Conservation (phyloP, 2,888 invertebrate species). For the Agrotis exclamationis region DNA sequence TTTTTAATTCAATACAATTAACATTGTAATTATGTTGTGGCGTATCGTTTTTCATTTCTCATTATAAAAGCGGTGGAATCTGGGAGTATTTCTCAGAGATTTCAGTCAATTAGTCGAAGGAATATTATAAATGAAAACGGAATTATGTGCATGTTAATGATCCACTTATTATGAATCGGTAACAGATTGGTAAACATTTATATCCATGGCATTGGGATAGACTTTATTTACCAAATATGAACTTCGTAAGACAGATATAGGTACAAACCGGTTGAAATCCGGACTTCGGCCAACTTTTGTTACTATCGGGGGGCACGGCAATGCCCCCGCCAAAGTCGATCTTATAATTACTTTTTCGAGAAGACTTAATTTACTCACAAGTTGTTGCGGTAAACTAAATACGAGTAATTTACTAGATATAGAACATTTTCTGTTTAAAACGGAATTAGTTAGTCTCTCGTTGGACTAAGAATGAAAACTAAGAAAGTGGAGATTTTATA, state of each 20-base stretch:
- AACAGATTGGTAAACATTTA: too few species aligned
- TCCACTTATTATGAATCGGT: too few species aligned
- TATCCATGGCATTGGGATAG: too few species aligned
- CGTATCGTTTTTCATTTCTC: slow-evolving; percentile 10
- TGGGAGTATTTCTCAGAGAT: not conserved
- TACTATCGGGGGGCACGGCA: too few species aligned
- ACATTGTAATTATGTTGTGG: not conserved
- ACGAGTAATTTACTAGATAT: slow-evolving; percentile 45
- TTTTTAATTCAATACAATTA: slow-evolving; percentile 17
- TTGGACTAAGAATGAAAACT: slow-evolving; percentile 6
- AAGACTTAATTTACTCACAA: slow-evolving; percentile 52
- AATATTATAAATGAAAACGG: not conserved
- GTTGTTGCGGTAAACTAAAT: slow-evolving; percentile 47
- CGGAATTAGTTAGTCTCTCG: slow-evolving; percentile 36
- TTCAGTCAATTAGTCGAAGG: slow-evolving; percentile 2
- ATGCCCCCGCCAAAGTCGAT: too few species aligned
- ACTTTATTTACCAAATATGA: too few species aligned
- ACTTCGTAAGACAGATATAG: too few species aligned
- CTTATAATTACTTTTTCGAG: too few species aligned
- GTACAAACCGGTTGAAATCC: too few species aligned
- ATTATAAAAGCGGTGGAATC: slow-evolving; percentile 13
- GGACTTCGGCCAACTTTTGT: too few species aligned
- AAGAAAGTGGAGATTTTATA: slow-evolving; percentile 14
- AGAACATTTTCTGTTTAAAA: slow-evolving; percentile 36
- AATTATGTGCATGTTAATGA: too few species aligned